Base-by-base conservation (phyloP, 2,113 vertebrate genomes). In the Brienomyrus brachyistius region DNA sequence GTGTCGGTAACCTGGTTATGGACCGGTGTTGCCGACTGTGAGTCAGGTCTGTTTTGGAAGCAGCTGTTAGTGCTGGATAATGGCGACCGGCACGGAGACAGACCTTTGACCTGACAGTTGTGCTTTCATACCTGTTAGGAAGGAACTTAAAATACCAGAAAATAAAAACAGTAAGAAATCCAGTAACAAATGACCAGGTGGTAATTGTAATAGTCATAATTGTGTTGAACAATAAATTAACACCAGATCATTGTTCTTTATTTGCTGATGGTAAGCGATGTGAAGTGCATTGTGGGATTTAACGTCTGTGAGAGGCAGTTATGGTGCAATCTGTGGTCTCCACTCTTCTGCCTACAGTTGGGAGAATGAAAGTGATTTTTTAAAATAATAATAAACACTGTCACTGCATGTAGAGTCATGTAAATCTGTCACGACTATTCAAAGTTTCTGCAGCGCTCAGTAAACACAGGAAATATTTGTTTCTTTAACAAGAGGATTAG, bases 351-450 rank as follows among this genome's bases (percentile, higher is more conserved):
- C 51, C 90, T 92, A 92, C 92, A 91, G 92, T 94, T 91, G 91
- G 50, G 91, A 84, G 88, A 88, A 87, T 94, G 95, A 94, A 92
- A 93, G 94, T 95, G 91, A 93, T 94, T 94, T 95, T 23, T 43
- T 43, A 94, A 94, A 95, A 96, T 95, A 94, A 96, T 95, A 94
- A 94, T 83, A 89, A 52, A 56, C 27, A 10, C 90, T 92, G 91
- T 92, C 89, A 91, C 45, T 92, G 94, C 94, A 94, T 93, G 89
- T 93, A 94, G 91, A 93, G 89, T 8, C 91, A 92, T 92, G 93
- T 96, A 96, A 96, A 96, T 96, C 95, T 96, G 95, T 96, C 95
- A 95, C 92, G 94, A 91, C 93, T 93, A 93, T 94, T 95, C 92
- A 94, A 92, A 93, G 93, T 93, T 92, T 91, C 91, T 83, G 93